phyloP scores from a whole-genome alignment of 2,113 vertebrate genomes.

The Petaurus breviceps region DNA sequence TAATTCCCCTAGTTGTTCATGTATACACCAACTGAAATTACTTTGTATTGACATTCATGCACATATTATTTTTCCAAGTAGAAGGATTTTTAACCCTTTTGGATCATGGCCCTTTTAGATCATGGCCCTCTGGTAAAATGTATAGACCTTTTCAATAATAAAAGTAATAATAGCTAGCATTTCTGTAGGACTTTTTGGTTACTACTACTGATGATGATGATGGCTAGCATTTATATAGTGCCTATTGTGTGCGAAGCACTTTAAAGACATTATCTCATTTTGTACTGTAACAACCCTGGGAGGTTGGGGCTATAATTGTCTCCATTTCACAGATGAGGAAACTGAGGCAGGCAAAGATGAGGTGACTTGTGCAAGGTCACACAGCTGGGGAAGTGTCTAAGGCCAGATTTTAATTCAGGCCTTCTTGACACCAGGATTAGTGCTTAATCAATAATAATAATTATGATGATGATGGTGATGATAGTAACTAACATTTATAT shows the following conservation, averaged over 20 bases:
- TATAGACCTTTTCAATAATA: not conserved
- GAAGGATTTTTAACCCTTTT: not conserved
- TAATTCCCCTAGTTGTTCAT: not conserved
- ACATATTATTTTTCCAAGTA: not conserved
- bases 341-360: not conserved
- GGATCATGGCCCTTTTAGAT: not conserved
- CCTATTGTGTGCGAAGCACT: not conserved
- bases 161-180: not conserved
- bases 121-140: not conserved
- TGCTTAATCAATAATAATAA: not conserved
- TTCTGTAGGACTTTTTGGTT: not conserved
- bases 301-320: no score
- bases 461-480: not conserved
- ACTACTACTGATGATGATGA: no score
- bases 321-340: not conserved
- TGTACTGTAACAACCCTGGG: not conserved
- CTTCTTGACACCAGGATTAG: not conserved
- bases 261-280: not conserved
- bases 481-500: not conserved
- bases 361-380: not conserved
- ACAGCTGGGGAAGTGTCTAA: not conserved
- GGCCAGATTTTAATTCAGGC: not conserved
- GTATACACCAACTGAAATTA: not conserved
- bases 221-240: not conserved
- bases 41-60: not conserved